Base-by-base conservation (phyloP, 2,113 vertebrate species). In the Oncorhynchus gorbuscha region DNA sequence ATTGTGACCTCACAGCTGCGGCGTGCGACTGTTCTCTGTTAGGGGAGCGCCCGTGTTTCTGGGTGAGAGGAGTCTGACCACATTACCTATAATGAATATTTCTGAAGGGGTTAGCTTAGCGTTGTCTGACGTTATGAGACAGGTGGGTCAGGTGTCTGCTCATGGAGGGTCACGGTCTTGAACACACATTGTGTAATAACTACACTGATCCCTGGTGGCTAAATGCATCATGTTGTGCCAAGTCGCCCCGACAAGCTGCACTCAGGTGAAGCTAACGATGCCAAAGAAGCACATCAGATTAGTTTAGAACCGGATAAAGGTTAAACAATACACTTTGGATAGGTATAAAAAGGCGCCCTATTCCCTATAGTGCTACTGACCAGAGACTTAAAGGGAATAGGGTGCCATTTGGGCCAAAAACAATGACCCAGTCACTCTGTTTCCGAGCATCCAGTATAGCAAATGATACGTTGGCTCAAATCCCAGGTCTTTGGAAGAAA, bases 11-110 rank as follows among this genome's bases (percentile, higher is more conserved):
- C 49, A 69, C 62, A 69, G 71, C 62, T 45, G 64, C 65, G 74
- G 58, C 74, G 76, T 84, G 74, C 71, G 78, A 77, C 55, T 64
- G 66, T 55, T 76, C 75, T 81, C 71, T 45, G 12, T 22, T 35
- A 66, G 61, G n/a, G 30, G 71, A 75, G 72, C 65, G 64, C 24
- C 71, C 16, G 39, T 75, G 18, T 45, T 73, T 67, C 51, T 26
- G 74, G 70, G 61, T 79, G 72, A 75, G 71, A 55, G 69, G 45
- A 75, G 65, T 74, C 16, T 58, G 68, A 76, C 76, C 72, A 69
- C 65, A 69, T 72, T 73, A 72, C 4, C 39, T 18, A 24, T 22
- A 55, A 82, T 85, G 72, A 65, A 80, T 82, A 85, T 85, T 79
- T 77, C 80, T 85, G 80, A 82, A 4, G 22, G 64, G 22, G 59